A percentile compares a stretch with the other conserved stretches of the same genome.
Conservation (phyloP, 1,140 invertebrate species). For the Araneus ventricosus region DNA sequence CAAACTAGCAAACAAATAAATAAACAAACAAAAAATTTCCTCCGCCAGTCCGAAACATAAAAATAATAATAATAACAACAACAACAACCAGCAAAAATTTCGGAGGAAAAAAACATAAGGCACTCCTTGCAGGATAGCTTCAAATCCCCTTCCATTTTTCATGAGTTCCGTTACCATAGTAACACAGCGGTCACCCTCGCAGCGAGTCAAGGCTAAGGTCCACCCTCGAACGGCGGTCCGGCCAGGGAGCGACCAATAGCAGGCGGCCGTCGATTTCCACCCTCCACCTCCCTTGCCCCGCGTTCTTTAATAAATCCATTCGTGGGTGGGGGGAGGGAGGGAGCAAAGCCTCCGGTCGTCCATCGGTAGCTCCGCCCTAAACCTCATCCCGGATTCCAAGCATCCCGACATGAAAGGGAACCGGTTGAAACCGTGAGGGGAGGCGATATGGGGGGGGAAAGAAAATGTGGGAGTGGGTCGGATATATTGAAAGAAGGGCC, state of each 20-base stretch:
- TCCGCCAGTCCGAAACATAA: constrained; percentile 68
- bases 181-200: constrained; percentile 72
- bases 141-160: constrained; percentile 69
- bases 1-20: neutral
- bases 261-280: constrained; percentile 68
- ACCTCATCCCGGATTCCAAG: constrained; percentile 68
- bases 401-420: constrained; percentile 70
- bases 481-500: constrained; percentile 72
- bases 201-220: constrained; percentile 75
- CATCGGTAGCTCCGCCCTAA: constrained; percentile 64
- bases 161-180: constrained; percentile 72
- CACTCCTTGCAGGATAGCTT: constrained; percentile 59
- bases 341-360: constrained; percentile 72
- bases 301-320: constrained; percentile 71
- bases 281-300: constrained; percentile 27
- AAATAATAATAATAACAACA: constrained; percentile 73
- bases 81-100: constrained; percentile 64
- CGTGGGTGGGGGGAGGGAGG: constrained; percentile 58
- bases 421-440: constrained; percentile 53
- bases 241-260: constrained; percentile 71
- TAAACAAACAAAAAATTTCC: constrained; percentile 2
- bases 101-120: constrained; percentile 40
- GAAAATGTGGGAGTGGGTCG: constrained; percentile 50
- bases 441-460: neutral
- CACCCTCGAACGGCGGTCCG: constrained; percentile 73